Base-by-base conservation (phyloP, 2,888 invertebrate species). In the Drosophila falleni region DNA sequence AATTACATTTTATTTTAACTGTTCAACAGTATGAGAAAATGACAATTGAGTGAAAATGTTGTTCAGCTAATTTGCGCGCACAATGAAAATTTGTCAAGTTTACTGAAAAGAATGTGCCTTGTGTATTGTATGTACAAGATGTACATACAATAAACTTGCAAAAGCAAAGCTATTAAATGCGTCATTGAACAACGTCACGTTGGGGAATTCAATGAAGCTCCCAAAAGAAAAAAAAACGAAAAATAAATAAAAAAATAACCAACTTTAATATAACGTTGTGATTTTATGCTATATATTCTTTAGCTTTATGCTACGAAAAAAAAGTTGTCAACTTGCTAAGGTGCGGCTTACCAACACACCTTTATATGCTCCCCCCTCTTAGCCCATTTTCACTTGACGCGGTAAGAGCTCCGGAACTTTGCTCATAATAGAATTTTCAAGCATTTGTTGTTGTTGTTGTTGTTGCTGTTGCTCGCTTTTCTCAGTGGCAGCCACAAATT, bases 351-450 rank as follows among this genome's bases (percentile, higher is more conserved):
- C 42, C 31, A 31, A 33, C 41, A 68, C 15, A 53, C 23, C 19
- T 8, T 46, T 13, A 56, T 10, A 13, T 1, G 13, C 47, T n/a
- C 35, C 37, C 23, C 35, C 47, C 50, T 42, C 50, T 33, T 41
- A 26, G 11, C 44, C 35, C 49, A 31, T 49, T 51, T 23, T 8
- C 44, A 16, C 44, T 29, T 29, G 39, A 67, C 42, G 49, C 16
- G 10, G 51, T 26, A 11, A 54, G 60, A 73, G 73, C 56, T 50
- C 68, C 76, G 80, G 72, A 84, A 87, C 85, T 85, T 85, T 81
- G 50, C 71, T 84, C 77, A 74, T 87, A 84, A 85, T 87, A 85
- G 85, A 74, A 87, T 87, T 85, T 84, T 81, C 71, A 81, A 80
- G 85, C 76, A 75, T 71, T 42, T 66, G 65, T 46, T 49, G 50